A percentile compares a stretch with the other conserved stretches of the same genome.
These are phyloP conservation scores for Latheticus oryzae DNA, from an alignment of 2,888 invertebrate species.

Conservation along the genomic window DNA sequence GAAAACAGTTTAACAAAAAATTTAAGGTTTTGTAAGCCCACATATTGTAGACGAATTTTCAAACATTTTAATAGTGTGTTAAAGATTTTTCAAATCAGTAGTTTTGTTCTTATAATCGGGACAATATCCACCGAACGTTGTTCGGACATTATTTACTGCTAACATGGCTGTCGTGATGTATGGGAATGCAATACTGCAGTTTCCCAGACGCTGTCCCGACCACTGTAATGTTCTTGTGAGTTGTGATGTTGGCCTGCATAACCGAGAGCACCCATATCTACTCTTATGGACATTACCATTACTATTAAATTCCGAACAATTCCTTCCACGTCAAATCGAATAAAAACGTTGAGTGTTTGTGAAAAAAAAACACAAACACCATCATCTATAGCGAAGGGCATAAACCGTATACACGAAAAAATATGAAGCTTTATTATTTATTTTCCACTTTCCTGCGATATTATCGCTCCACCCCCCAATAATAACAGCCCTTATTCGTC, in stretches of 20 bases:
- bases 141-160: constrained; percentile 37
- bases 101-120: no score
- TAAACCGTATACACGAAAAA: constrained; percentile 30
- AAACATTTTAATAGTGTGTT: no score
- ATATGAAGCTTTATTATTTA: constrained; percentile 55
- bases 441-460: constrained; percentile 57
- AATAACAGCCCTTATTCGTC: constrained; percentile 58
- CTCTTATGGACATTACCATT: constrained; percentile 9
- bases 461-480: constrained; percentile 57
- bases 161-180: constrained; percentile 51
- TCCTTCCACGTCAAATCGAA: constrained; percentile 7
- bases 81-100: no score
- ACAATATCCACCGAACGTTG: constrained; percentile 23
- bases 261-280: constrained; percentile 29
- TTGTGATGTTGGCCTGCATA: constrained; percentile 31
- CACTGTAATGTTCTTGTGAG: constrained; percentile 49
- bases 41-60: no score
- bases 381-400: no score
- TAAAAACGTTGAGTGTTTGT: not conserved
- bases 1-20: no score
- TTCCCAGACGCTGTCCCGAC: constrained; percentile 52
- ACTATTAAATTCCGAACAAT: constrained; percentile 8
- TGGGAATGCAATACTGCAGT: constrained; percentile 52
- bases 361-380: not conserved
- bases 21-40: no score